Evolutionary conservation across 2,113 vertebrate genomes (phyloP), one percentile per base, ranked within the genome.

Genomic region (Psilopogon haemacephalus): DNA sequence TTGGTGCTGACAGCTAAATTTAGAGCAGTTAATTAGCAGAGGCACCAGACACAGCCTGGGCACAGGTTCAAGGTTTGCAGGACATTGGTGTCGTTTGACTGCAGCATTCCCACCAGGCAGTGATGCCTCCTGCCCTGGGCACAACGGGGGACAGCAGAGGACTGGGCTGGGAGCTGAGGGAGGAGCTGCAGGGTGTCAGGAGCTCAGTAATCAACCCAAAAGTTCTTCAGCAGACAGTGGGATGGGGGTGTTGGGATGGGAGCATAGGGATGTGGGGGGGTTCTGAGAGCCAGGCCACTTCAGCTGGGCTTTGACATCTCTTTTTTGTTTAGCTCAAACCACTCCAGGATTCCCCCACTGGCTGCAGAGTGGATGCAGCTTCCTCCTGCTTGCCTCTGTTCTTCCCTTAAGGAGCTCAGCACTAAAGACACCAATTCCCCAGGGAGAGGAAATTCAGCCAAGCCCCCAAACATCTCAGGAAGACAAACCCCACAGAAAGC

Each of bases 1-100:
- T 93, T 86, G 91, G 86, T 59, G 71, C 12, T 96, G 95, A 96
- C 95, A 88, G 92, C 52, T 89, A 92, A 93, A 97, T 94, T 88
- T 94, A 83, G 55, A 93, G 52, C 69, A 94, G 71, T 48, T 94
- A 86, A 94, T 95, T 95, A 97, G 92, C 1, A 9, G 58, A 89
- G 88, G 44, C 89, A 74, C 52, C 58, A 71, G 93, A 72, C 58
- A 86, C 86, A 95, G 77, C 64, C 80, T 83, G 81, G 95, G 93
- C 81, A 82, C 24, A 74, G n/a, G 79, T 95, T 97, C 95, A 96
- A 95, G 90, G 68, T 92, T 97, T 94, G 79, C 46, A 73, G 94
- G 81, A 76, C 74, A 46, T 12, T n/a, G 40, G 71, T 88, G 69
- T 78, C 81, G 82, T 83, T 68, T 95, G 74, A 93, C 58, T 83